phyloP scores from a whole-genome alignment of 37 sponge, comb jelly and placozoan species.

The Cladorhizidae sp. region DNA sequence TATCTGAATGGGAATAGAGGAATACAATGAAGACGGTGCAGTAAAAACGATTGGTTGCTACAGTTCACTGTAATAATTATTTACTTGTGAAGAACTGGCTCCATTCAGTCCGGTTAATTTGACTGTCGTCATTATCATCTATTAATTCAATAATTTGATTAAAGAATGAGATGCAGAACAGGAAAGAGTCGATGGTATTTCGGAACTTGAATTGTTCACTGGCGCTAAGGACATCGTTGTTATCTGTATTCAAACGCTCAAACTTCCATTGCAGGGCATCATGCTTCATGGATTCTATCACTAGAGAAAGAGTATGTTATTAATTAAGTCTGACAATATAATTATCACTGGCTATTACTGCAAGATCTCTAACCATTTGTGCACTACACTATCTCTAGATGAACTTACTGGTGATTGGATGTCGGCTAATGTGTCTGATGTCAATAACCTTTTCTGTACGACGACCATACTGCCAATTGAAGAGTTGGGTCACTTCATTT shows the following conservation, averaged over 20 bases:
- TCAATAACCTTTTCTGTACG: slow-evolving; percentile 13
- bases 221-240: neutral
- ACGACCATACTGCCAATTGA: slow-evolving; percentile 17
- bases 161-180: slow-evolving; percentile 17
- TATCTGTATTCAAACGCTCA: slow-evolving; percentile 11
- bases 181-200: slow-evolving; percentile 1
- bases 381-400: neutral
- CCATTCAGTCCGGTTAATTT: slow-evolving; percentile 24
- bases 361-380: neutral
- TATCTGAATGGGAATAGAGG: too few relatives aligned
- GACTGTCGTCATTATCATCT: neutral
- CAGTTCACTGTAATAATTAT: neutral
- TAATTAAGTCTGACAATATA: neutral
- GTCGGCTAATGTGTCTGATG: slow-evolving; percentile 12
- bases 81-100: slow-evolving; percentile 8
- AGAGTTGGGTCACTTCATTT: neutral
- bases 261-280: slow-evolving; percentile 19
- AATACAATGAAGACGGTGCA: too few relatives aligned
- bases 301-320: neutral
- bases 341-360: neutral
- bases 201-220: slow-evolving; percentile 4
- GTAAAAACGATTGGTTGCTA: too few relatives aligned
- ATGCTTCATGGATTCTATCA: neutral
- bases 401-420: slow-evolving; percentile 6
- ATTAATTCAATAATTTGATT: slow-evolving; percentile 21